phyloP scores from a whole-genome alignment of 2,113 vertebrate species.

The Paramormyrops kingsleyae region DNA sequence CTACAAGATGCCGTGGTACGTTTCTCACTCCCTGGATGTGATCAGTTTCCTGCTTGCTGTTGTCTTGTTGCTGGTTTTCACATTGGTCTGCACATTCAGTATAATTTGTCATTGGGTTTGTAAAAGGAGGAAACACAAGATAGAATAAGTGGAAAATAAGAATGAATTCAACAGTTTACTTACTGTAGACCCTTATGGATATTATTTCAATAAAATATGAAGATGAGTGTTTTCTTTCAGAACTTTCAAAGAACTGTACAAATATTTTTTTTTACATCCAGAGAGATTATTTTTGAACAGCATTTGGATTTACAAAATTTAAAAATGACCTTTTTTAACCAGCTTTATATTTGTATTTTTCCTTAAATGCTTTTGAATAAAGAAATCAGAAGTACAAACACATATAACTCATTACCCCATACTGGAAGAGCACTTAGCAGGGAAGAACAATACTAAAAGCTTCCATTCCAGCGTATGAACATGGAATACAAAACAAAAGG shows the following conservation, averaged over 20 bases:
- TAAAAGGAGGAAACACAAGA: not conserved
- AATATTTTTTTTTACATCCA: not conserved
- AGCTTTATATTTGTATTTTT: not conserved
- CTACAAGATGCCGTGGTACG: slow-evolving; percentile 57
- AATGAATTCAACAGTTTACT: not conserved
- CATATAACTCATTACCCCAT: not conserved
- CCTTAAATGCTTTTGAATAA: not conserved
- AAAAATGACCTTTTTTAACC: no score
- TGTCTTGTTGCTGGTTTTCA: slow-evolving; percentile 25
- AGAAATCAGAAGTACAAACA: not conserved
- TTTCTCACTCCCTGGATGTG: slow-evolving; percentile 55
- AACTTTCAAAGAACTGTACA: not conserved
- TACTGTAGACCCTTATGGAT: not conserved
- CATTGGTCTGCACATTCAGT: slow-evolving; percentile 27
- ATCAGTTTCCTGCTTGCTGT: slow-evolving; percentile 28
- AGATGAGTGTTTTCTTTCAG: not conserved
- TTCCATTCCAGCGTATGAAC: not conserved
- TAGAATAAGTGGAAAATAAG: not conserved
- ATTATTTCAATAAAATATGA: not conserved
- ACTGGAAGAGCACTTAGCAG: not conserved
- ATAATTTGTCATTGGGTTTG: slow-evolving; percentile 12
- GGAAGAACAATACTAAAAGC: not conserved
- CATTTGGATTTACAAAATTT: no score
- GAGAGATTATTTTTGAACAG: no score
- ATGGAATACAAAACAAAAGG: not conserved